phyloP scores from a whole-genome alignment of 2,797 vertebrate species.

The Notoglanidium macrostoma region DNA sequence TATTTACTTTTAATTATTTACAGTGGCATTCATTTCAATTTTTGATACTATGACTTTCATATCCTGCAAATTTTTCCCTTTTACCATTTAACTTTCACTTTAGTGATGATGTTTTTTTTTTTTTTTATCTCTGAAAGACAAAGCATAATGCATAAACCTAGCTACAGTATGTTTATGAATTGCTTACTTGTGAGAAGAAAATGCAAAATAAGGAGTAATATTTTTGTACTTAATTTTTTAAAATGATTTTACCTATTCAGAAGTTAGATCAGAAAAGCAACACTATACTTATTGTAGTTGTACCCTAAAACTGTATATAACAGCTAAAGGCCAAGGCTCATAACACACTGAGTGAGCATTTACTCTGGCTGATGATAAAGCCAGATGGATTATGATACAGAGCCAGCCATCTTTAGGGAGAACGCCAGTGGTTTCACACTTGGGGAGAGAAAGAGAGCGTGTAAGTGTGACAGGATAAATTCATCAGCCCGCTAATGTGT shows the following conservation, averaged over 20 bases:
- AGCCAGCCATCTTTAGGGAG: conserved; percentile 47
- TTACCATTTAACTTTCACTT: neutral
- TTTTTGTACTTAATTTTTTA: no score
- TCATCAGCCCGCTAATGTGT: conserved; percentile 46
- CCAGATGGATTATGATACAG: conserved; percentile 50
- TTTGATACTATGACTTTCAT: neutral
- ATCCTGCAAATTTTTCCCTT: neutral
- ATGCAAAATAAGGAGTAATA: neutral
- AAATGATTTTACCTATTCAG: neutral
- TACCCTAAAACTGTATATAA: conserved; percentile 6
- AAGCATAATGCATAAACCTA: neutral
- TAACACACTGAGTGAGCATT: conserved; percentile 77
- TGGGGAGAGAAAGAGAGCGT: conserved; percentile 34
- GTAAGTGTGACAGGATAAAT: conserved; percentile 55
- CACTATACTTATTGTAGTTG: neutral
- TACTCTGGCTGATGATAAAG: conserved; percentile 72
- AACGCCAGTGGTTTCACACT: conserved; percentile 52
- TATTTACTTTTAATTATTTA: conserved; percentile 58
- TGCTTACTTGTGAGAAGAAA: no score
- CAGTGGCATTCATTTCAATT: neutral
- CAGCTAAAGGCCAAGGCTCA: conserved; percentile 33
- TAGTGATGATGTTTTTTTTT: no score
- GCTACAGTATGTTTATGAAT: neutral
- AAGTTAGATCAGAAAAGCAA: conserved; percentile 1
- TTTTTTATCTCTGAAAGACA: neutral